These are phyloP conservation scores for Scomber colias DNA, from an alignment of 2,113 vertebrate species.

Conservation along the genomic window DNA sequence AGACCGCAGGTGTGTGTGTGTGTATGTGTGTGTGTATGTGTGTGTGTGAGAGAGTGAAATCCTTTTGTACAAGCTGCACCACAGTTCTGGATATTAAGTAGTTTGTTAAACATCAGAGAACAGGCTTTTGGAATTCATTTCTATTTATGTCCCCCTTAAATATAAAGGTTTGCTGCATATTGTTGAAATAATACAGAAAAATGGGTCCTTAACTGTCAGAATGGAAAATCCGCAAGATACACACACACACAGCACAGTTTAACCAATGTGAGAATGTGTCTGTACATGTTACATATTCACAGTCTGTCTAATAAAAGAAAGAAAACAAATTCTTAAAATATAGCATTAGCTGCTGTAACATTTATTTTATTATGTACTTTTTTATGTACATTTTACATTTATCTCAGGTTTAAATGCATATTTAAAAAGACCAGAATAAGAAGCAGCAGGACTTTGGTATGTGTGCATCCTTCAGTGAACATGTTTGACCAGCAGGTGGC, in stretches of 20 bases:
- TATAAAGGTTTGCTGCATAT: too few relatives aligned
- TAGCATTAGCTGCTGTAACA: too few relatives aligned
- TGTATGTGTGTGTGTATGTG: conserved; percentile 29
- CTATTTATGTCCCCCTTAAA: not conserved
- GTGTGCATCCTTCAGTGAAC: not conserved
- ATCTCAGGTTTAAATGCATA: fast-evolving
- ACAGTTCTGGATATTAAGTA: not conserved
- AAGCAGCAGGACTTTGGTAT: not conserved
- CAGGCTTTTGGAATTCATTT: not conserved
- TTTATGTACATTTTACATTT: not conserved
- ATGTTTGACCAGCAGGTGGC: conserved; percentile 71
- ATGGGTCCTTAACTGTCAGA: too few relatives aligned
- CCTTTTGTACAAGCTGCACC: not conserved
- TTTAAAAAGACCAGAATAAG: not conserved
- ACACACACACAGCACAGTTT: too few relatives aligned
- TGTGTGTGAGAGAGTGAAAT: not conserved
- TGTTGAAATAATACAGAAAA: too few relatives aligned
- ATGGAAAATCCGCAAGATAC: too few relatives aligned
- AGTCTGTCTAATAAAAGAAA: not conserved
- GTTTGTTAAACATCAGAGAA: not conserved
- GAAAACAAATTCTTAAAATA: not conserved
- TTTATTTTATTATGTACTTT: not conserved
- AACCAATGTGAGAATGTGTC: too few relatives aligned
- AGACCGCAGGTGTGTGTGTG: conserved; percentile 89
- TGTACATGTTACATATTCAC: too few relatives aligned